Percentiles rank a stretch among this genome's conserved stretches.
These are phyloP conservation scores for Gallinago stenura DNA, from an alignment of 2,797 vertebrate genomes.

Conservation along the genomic window DNA sequence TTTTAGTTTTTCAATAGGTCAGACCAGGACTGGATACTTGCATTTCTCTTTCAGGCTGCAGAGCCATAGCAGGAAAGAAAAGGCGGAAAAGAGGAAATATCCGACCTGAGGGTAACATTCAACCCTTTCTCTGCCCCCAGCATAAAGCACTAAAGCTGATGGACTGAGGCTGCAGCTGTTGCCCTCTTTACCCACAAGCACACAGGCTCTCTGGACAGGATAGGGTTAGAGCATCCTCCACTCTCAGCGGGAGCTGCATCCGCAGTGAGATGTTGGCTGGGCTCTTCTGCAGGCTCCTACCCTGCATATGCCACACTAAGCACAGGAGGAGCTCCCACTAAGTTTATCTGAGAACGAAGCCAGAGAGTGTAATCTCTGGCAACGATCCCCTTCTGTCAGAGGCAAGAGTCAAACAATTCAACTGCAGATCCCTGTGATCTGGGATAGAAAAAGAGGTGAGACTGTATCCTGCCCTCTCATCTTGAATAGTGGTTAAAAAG, in stretches of 20 bases:
- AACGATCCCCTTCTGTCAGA: background rate
- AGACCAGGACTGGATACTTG: slow-evolving; percentile 10
- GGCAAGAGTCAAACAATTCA: background rate
- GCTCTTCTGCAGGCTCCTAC: background rate
- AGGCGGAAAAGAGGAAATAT: background rate
- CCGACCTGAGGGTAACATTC: background rate
- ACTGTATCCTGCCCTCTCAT: background rate
- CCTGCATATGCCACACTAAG: background rate
- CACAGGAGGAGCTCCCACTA: background rate
- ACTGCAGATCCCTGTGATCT: background rate
- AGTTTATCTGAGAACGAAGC: background rate
- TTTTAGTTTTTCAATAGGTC: slow-evolving; percentile 26
- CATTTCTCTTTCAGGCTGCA: slow-evolving; percentile 43
- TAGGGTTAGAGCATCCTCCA: background rate
- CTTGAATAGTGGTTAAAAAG: background rate
- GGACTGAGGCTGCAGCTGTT: background rate
- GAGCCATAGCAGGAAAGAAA: background rate
- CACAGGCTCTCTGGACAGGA: background rate
- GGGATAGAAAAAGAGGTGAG: background rate
- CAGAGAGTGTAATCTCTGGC: background rate
- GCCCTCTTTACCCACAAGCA: background rate
- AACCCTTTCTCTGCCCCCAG: background rate
- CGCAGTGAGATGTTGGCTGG: background rate
- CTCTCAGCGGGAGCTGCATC: background rate
- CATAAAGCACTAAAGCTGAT: background rate